Conservation (phyloP, 2,113 vertebrate genomes). For the Otis tarda region DNA sequence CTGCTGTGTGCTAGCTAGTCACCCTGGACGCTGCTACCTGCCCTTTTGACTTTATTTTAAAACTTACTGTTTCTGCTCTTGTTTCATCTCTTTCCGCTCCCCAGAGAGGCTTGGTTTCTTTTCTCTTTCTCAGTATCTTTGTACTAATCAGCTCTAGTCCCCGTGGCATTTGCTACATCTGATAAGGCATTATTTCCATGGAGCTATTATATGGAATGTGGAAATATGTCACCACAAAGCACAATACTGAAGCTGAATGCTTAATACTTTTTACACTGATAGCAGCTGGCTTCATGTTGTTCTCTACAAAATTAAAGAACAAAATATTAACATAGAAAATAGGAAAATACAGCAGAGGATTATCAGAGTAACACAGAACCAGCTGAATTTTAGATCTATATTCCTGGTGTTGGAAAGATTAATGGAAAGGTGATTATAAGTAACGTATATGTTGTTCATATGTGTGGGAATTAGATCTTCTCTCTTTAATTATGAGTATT, state of each 20-base stretch:
- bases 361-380: neutral
- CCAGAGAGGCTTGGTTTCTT: neutral
- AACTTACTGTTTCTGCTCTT: neutral
- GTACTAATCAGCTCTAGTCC: neutral
- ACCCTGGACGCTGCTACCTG: neutral
- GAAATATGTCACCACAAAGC: neutral
- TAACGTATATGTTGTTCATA: neutral
- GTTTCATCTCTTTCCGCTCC: neutral
- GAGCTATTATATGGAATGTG: neutral
- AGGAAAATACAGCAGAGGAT: neutral
- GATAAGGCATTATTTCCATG: neutral
- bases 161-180: neutral
- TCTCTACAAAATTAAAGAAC: neutral
- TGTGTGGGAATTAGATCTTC: neutral
- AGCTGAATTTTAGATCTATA: neutral
- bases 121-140: neutral
- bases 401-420: neutral
- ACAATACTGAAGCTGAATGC: neutral
- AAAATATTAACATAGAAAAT: neutral
- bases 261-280: neutral
- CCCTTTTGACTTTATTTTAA: slow-evolving; percentile 21
- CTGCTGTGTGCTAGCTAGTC: neutral
- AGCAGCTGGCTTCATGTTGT: neutral
- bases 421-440: neutral
- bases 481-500: neutral